A percentile compares a stretch with the other conserved stretches of the same genome.
Evolutionary conservation across 2,113 vertebrate species (phyloP).

Genomic region (Amphilophus citrinellus): DNA sequence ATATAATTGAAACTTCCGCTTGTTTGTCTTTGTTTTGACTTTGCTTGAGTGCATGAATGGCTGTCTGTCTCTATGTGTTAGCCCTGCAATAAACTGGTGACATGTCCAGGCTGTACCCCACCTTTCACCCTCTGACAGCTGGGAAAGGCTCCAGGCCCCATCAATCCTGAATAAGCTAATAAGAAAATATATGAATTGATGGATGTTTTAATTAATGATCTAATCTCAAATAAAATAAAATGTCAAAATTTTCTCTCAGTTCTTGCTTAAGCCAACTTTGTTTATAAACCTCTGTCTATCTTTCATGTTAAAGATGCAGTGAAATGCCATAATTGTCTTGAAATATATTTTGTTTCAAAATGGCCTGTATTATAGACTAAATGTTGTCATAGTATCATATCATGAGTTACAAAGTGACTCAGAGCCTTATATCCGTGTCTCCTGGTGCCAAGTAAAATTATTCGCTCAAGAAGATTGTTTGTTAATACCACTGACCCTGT

Average conservation of each 20-base stretch:
- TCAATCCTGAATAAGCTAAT: background rate
- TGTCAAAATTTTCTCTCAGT: background rate
- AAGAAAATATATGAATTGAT: background rate
- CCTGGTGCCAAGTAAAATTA: slow-evolving; percentile 13
- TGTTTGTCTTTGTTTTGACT: background rate
- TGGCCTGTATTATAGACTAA: background rate
- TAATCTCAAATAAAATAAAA: slow-evolving; percentile 8
- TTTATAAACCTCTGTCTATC: background rate
- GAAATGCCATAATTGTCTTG: background rate
- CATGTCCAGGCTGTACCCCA: background rate
- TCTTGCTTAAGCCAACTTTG: background rate
- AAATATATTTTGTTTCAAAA: background rate
- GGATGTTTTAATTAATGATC: background rate
- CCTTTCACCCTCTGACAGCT: background rate
- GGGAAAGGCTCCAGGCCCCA: background rate
- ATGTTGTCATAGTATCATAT: background rate
- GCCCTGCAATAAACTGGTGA: background rate
- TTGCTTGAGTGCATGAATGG: background rate
- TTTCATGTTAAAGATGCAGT: background rate
- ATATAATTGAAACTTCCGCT: background rate
- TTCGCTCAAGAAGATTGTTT: slow-evolving; percentile 43
- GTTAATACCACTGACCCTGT: slow-evolving; percentile 61
- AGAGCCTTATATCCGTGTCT: background rate
- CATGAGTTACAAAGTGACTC: background rate
- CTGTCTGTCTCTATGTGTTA: background rate